Percentiles rank a stretch among this genome's conserved stretches.
These are phyloP conservation scores for Cataglyphis livida DNA, from an alignment of 2,888 invertebrate genomes.

Conservation along the genomic window DNA sequence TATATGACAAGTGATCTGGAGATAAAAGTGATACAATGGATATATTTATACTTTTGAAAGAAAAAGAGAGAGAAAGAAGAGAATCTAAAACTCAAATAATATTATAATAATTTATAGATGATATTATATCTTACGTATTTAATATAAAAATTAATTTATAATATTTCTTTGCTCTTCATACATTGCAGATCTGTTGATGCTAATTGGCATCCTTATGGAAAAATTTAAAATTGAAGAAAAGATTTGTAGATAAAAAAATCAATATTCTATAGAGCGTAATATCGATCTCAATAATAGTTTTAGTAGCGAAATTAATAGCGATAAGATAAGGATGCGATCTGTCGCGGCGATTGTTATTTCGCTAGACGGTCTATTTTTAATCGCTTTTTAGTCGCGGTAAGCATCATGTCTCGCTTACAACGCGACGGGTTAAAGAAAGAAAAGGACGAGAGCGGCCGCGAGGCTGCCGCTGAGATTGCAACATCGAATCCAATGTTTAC, in stretches of 20 bases:
- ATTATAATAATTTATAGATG: background rate
- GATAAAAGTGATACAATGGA: background rate
- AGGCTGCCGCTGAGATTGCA: constrained; percentile 58
- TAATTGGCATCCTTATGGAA: background rate
- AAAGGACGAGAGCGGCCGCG: constrained; percentile 34
- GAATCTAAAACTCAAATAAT: background rate
- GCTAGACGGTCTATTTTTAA: constrained; percentile 36
- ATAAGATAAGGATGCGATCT: background rate
- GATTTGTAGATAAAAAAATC: background rate
- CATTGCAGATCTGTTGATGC: background rate
- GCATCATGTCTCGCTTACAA: constrained; percentile 9
- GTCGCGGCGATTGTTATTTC: background rate
- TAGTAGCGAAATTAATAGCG: background rate
- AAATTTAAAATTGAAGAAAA: background rate
- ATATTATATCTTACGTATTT: background rate
- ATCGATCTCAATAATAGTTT: background rate
- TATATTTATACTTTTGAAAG: background rate
- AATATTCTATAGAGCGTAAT: background rate
- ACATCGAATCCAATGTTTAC: constrained; percentile 66
- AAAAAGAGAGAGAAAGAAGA: background rate
- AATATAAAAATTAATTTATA: background rate
- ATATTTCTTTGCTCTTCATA: background rate
- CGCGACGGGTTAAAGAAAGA: constrained; percentile 31
- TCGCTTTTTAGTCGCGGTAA: constrained; percentile 38
- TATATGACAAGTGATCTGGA: background rate